These are phyloP conservation scores for Chymomyza amoena DNA, from an alignment of 2,888 invertebrate species.

Conservation along the genomic window DNA sequence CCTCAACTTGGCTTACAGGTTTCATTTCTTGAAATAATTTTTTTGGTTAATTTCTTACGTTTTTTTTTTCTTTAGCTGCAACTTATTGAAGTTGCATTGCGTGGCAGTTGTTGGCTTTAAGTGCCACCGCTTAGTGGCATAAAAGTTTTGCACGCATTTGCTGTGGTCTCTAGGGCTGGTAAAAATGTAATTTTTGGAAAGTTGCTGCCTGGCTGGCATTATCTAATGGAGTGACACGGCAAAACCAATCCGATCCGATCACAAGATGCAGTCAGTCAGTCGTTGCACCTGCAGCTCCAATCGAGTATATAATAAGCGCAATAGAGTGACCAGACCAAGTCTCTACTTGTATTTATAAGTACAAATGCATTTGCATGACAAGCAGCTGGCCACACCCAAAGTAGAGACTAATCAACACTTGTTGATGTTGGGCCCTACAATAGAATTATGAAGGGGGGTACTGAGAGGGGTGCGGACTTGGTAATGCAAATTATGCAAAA, in stretches of 20 bases:
- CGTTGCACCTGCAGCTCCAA: slow-evolving; percentile 52
- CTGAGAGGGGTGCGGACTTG: too few species aligned
- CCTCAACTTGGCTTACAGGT: neutral
- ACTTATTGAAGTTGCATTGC: neutral
- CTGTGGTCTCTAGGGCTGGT: slow-evolving; percentile 31
- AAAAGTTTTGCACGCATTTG: slow-evolving; percentile 22
- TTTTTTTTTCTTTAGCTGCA: neutral
- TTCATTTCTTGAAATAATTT: neutral
- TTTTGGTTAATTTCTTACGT: neutral
- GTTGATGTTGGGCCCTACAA: slow-evolving; percentile 13
- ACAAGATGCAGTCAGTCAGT: slow-evolving; percentile 5
- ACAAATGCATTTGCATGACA: slow-evolving; percentile 3
- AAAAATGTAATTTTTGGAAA: slow-evolving; percentile 33
- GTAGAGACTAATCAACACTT: slow-evolving; percentile 60
- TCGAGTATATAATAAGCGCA: neutral
- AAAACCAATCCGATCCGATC: neutral
- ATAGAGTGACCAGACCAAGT: neutral
- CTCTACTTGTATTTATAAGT: neutral
- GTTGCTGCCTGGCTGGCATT: slow-evolving; percentile 7
- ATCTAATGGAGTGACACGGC: neutral
- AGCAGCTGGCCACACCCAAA: slow-evolving; percentile 54
- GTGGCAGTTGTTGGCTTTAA: slow-evolving; percentile 4
- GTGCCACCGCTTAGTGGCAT: slow-evolving; percentile 24
- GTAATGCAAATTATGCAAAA: slow-evolving; percentile 56
- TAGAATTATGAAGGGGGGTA: neutral